Evolutionary conservation across 2,888 invertebrate genomes (phyloP).

Genomic region (Eutolmus rufibarbis): DNA sequence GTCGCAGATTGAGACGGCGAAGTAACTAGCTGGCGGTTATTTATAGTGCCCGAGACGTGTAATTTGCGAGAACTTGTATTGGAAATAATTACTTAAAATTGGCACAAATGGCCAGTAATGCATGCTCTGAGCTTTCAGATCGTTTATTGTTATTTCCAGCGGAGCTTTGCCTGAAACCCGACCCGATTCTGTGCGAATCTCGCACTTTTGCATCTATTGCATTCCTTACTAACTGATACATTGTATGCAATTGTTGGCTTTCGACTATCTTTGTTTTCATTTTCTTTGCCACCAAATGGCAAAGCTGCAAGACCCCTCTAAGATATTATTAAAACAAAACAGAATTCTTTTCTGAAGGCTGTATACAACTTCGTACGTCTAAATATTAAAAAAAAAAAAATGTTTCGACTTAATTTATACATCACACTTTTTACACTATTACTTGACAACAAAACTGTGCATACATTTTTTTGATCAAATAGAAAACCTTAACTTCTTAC

Average conservation of each 20-base stretch:
- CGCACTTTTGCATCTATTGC: not conserved
- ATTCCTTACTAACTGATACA: not conserved
- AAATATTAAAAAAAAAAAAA: not conserved
- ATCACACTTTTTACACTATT: not conserved
- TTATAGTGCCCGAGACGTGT: conserved; percentile 21
- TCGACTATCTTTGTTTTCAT: not conserved
- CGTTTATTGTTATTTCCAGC: not conserved
- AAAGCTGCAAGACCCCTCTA: not conserved
- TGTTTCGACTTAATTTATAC: no score
- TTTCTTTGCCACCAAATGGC: not conserved
- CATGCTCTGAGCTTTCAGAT: not conserved
- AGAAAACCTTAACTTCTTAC: no score
- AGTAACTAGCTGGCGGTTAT: conserved; percentile 11
- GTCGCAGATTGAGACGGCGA: not conserved
- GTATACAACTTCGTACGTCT: not conserved
- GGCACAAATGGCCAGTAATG: conserved; percentile 18
- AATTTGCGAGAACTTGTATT: conserved; percentile 24
- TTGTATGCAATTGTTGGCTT: not conserved
- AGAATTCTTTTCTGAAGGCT: not conserved
- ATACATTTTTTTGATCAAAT: not conserved
- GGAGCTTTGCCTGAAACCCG: not conserved
- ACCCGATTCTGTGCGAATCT: not conserved
- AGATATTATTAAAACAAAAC: not conserved
- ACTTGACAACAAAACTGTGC: not conserved
- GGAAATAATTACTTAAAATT: conserved; percentile 19